phyloP scores from a whole-genome alignment of 2,888 invertebrate species.

The Nasonia oneida region DNA sequence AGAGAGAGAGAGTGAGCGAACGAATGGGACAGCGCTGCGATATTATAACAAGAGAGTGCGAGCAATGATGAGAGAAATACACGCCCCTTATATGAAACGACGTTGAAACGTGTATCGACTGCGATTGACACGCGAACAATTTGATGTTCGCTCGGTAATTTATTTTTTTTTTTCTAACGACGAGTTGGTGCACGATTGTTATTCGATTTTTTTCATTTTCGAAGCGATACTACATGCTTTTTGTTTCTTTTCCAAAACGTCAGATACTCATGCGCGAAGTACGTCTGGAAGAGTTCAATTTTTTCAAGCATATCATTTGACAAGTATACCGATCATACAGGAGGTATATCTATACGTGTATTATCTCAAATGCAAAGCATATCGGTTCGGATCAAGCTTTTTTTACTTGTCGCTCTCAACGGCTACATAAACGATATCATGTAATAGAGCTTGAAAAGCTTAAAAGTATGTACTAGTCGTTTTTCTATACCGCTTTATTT shows the following conservation, averaged over 20 bases:
- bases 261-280: background rate
- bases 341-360: background rate
- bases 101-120: background rate
- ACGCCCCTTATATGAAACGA: background rate
- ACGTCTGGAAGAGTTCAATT: background rate
- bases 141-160: background rate
- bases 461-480: background rate
- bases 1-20: background rate
- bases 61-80: constrained; percentile 23
- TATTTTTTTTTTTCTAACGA: background rate
- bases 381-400: background rate
- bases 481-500: constrained; percentile 12
- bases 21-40: constrained; percentile 30
- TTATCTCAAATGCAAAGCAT: background rate
- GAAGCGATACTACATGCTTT: constrained; percentile 6
- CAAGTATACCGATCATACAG: background rate
- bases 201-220: background rate
- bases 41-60: constrained; percentile 56
- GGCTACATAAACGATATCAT: background rate
- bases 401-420: background rate
- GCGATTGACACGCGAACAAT: constrained; percentile 1
- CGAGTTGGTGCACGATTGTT: constrained; percentile 53
- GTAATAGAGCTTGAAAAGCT: background rate
- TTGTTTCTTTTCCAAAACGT: background rate
- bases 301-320: constrained; percentile 8